These are phyloP conservation scores for Rhipidura dahli DNA, from an alignment of 2,113 vertebrate species.

Conservation along the genomic window DNA sequence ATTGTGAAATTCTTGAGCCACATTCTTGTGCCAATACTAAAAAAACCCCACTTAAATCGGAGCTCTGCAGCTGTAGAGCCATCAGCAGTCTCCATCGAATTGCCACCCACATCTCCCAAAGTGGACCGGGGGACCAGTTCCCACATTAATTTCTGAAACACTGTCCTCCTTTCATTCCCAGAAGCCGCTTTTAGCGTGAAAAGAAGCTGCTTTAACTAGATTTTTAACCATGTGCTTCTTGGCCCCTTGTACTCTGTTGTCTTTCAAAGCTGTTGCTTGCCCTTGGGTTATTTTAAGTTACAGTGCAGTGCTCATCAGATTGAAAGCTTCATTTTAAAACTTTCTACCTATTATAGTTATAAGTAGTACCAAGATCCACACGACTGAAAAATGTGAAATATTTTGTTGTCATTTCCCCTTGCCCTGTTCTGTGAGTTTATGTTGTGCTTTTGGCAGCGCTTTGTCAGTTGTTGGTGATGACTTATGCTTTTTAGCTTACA, in stretches of 20 bases:
- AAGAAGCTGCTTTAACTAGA: not conserved
- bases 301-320: not conserved
- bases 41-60: not conserved
- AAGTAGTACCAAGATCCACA: not conserved
- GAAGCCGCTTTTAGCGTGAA: not conserved
- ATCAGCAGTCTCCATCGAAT: not conserved
- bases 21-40: not conserved
- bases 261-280: not conserved
- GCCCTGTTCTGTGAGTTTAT: not conserved
- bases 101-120: not conserved
- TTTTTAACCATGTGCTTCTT: not conserved
- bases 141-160: not conserved
- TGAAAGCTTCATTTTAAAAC: not conserved
- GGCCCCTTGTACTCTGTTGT: not conserved
- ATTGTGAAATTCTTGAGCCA: not conserved
- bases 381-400: conserved; percentile 20
- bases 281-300: not conserved
- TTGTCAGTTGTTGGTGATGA: not conserved
- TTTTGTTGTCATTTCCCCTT: conserved; percentile 14
- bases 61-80: not conserved
- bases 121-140: not conserved
- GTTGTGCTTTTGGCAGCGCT: not conserved
- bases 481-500: not conserved
- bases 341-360: conserved; percentile 40
- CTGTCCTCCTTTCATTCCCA: not conserved